These are phyloP conservation scores for Melanotus villosus DNA, from an alignment of 2,888 invertebrate genomes.

Conservation along the genomic window DNA sequence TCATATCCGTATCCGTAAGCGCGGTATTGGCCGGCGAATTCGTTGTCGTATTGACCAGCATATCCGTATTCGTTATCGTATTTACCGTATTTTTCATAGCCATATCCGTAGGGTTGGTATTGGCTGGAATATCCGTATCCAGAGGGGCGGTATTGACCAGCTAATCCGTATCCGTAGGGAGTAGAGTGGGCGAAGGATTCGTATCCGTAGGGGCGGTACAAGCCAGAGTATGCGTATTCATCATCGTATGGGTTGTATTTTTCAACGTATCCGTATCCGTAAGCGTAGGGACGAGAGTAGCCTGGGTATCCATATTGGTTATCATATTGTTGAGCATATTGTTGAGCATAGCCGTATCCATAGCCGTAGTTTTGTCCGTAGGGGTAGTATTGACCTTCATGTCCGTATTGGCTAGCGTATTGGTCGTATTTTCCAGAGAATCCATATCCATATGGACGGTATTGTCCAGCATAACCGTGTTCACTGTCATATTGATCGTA, in stretches of 20 bases:
- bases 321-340: too few species aligned
- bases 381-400: constrained; percentile 36
- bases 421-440: background rate
- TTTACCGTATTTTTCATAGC: background rate
- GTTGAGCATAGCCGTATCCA: background rate
- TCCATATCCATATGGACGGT: too few species aligned
- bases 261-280: too few species aligned
- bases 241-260: background rate
- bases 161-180: too few species aligned
- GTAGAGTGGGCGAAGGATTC: too few species aligned
- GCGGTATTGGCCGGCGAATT: too few species aligned
- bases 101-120: background rate
- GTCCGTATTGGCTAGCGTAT: constrained; percentile 35
- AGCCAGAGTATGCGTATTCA: constrained; percentile 48
- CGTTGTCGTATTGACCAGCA: background rate
- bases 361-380: background rate
- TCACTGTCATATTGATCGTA: background rate
- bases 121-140: too few species aligned
- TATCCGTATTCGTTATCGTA: background rate
- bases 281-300: too few species aligned
- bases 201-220: background rate
- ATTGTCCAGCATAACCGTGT: too few species aligned
- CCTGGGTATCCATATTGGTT: too few species aligned
- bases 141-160: too few species aligned
- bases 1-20: background rate